Base-by-base conservation (phyloP, 2,797 vertebrate species). In the Sebastiscus albofasciatus region DNA sequence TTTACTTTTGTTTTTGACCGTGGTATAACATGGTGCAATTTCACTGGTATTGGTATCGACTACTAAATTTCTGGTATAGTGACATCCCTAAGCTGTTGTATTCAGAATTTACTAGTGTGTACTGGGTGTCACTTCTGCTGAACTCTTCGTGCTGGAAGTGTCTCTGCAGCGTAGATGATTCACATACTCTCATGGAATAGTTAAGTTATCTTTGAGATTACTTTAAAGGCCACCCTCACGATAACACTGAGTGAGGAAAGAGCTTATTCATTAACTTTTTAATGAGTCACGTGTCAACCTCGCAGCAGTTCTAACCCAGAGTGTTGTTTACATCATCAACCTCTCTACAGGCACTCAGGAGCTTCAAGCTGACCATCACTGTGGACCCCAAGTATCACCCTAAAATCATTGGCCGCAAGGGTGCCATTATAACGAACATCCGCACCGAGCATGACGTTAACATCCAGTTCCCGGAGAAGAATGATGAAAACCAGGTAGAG, bases 351-450 rank as follows among this genome's bases (percentile, higher is more conserved):
- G 97, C 97, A 87, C 95, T 99, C 93, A 95, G 97, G 93, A 99
- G 98, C 94, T 99, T 98, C 90, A 99, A 98, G 90, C 91, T 99
- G 95, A 98, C 96, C 61, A 97, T 99, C 92, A 96, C 97, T 92
- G 99, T 99, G 90, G 98, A 99, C 88, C 98, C 99, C 84, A 99
- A 97, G 90, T 98, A 99, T 93, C 99, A 99, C 88, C 99, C 99
- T 76, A 99, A 99, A 91, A 99, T 99, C 87, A 99, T 99, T 5
- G 99, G 99, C 36, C 96, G 99, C 27, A 99, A 99, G 90, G 99
- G 98, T 55, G 97, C 98, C n/a, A 97, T 98, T 81, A 99, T 99
- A 84, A 99, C 98, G 18, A 97, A 95, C 85, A 99, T 99, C 93
- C 98, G 98, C 86, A 95, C 96, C 12, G 97, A 98, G 66, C 98